Evolutionary conservation across 2,888 invertebrate genomes (phyloP).

Genomic region (Vanessa cardui): DNA sequence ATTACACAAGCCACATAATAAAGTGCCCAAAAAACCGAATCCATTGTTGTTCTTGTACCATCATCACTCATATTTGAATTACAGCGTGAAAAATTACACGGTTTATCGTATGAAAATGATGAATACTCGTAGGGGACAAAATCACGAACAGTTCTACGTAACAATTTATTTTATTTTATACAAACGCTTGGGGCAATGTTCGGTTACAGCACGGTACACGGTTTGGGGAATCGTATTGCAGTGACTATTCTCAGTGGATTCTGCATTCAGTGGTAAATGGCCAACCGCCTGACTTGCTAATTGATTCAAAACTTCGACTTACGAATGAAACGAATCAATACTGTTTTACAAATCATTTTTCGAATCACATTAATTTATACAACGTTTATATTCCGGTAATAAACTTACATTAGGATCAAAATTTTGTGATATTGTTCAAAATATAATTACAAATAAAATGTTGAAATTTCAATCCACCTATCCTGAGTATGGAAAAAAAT

Average conservation of each 20-base stretch:
- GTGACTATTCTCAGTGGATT: not conserved
- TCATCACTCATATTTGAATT: constrained; percentile 58
- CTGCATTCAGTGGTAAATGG: not conserved
- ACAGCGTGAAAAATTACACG: constrained; percentile 48
- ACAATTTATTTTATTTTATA: constrained; percentile 54
- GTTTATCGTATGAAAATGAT: constrained; percentile 62
- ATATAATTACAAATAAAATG: too few relatives aligned
- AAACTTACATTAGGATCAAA: too few relatives aligned
- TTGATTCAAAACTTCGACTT: not conserved
- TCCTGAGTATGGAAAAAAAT: too few relatives aligned
- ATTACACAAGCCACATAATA: constrained; percentile 9
- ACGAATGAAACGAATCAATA: not conserved
- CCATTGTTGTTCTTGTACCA: constrained; percentile 36
- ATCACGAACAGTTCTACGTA: constrained; percentile 51
- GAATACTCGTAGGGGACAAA: constrained; percentile 42
- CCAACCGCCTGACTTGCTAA: not conserved
- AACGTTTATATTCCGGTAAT: too few relatives aligned
- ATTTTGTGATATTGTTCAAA: too few relatives aligned
- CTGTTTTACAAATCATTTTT: too few relatives aligned
- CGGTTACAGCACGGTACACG: constrained; percentile 15
- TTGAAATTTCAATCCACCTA: too few relatives aligned
- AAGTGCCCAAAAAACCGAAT: not conserved
- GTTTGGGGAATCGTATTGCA: not conserved
- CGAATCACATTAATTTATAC: too few relatives aligned
- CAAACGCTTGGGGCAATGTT: constrained; percentile 41